Evolutionary conservation across 92 coral and sea anemone genomes (phyloP).

Genomic region (Paragorgia papillata): DNA sequence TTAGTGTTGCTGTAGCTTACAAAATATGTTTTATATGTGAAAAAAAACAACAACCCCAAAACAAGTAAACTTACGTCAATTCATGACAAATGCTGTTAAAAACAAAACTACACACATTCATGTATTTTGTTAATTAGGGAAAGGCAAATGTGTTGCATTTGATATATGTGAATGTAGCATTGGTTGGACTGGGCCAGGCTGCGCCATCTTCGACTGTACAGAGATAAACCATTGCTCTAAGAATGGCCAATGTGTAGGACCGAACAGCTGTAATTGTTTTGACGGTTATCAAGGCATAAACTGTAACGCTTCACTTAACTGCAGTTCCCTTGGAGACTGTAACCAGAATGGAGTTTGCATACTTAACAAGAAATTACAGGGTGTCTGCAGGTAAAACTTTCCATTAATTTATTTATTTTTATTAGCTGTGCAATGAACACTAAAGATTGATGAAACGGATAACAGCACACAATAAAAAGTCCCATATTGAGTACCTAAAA

Average conservation of each 20-base stretch:
- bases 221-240: constrained; percentile 60
- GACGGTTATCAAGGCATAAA: constrained; percentile 60
- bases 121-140: constrained; percentile 27
- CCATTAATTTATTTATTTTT: background rate
- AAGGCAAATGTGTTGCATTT: constrained; percentile 60
- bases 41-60: too few relatives aligned
- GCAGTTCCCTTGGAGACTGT: constrained; percentile 57
- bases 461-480: too few relatives aligned
- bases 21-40: too few relatives aligned
- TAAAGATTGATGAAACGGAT: too few relatives aligned
- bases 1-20: too few relatives aligned
- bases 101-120: background rate
- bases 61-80: too few relatives aligned
- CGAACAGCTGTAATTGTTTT: constrained; percentile 62
- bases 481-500: too few relatives aligned
- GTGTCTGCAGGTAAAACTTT: constrained; percentile 55
- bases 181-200: constrained; percentile 72
- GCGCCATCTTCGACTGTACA: constrained; percentile 61
- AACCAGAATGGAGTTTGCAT: constrained; percentile 60
- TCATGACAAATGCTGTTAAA: too few relatives aligned
- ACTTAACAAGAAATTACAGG: constrained; percentile 26
- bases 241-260: constrained; percentile 64
- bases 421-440: too few relatives aligned
- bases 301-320: constrained; percentile 55
- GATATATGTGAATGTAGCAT: constrained; percentile 54